Conservation (phyloP, 1,140 invertebrate genomes). For the Neelides sp. region DNA sequence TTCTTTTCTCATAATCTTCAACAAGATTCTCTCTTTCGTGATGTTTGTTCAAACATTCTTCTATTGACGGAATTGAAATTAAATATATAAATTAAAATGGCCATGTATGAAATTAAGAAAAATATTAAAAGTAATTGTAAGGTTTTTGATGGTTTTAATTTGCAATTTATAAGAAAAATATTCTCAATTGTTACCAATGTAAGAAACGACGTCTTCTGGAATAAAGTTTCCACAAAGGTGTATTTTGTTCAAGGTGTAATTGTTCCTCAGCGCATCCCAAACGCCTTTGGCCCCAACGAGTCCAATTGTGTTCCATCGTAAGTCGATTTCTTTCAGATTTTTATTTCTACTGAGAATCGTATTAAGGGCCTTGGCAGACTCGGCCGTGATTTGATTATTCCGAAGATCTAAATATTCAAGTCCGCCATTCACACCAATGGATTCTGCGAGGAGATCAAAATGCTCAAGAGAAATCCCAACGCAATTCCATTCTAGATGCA, state of each 20-base stretch:
- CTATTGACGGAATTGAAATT: neutral
- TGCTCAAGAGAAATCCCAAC: conserved; percentile 38
- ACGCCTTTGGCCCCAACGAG: conserved; percentile 35
- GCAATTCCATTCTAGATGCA: conserved; percentile 35
- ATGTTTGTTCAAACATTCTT: conserved; percentile 21
- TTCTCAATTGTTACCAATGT: conserved; percentile 32
- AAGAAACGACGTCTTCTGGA: conserved; percentile 35
- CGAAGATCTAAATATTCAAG: conserved; percentile 37
- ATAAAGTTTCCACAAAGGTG: conserved; percentile 38
- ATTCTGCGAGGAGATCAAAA: conserved; percentile 37
- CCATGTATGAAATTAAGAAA: too few relatives aligned
- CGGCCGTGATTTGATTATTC: conserved; percentile 38
- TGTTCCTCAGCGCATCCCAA: conserved; percentile 34
- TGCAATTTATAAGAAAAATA: too few relatives aligned
- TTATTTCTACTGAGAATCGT: conserved; percentile 34
- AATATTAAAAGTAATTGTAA: too few relatives aligned
- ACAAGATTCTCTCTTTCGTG: conserved; percentile 18
- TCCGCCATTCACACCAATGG: conserved; percentile 35
- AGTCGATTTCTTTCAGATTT: conserved; percentile 34
- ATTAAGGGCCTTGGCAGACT: conserved; percentile 33
- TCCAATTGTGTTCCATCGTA: conserved; percentile 39
- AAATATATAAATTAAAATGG: neutral
- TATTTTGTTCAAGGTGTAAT: conserved; percentile 33
- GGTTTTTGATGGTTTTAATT: too few relatives aligned
- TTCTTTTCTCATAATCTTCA: conserved; percentile 20